These are phyloP conservation scores for Palythoa grandis DNA, from an alignment of 92 coral and sea anemone genomes.

Conservation along the genomic window DNA sequence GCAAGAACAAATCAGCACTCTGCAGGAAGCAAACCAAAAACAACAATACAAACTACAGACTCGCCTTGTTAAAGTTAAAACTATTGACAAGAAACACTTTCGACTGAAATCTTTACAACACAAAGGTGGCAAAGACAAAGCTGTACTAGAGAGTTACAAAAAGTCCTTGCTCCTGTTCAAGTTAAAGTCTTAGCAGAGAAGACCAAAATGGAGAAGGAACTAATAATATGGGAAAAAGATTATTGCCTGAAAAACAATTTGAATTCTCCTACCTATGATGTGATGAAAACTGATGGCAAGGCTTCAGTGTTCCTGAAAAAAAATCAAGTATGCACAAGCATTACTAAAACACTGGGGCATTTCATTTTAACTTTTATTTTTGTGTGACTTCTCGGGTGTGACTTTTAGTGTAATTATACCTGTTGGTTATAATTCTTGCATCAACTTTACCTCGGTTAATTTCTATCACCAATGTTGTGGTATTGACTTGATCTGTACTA, in stretches of 20 bases:
- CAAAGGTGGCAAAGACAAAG: conserved; percentile 3
- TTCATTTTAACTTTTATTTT: neutral
- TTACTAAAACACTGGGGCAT: conserved; percentile 10
- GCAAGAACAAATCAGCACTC: neutral
- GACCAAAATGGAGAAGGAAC: neutral
- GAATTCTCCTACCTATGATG: conserved; percentile 10
- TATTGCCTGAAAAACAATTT: neutral
- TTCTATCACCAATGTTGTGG: conserved; percentile 19
- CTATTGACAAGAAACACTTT: neutral
- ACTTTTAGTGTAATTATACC: conserved; percentile 4
- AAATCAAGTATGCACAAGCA: conserved; percentile 19
- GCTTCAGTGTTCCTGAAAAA: conserved; percentile 20
- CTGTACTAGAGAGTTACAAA: conserved; percentile 6
- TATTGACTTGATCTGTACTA: conserved; percentile 24
- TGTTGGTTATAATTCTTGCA: conserved; percentile 20
- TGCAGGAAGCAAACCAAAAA: neutral
- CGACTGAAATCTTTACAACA: neutral
- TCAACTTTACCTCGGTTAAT: neutral
- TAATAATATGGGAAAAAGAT: neutral
- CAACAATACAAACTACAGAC: neutral
- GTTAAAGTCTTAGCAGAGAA: neutral
- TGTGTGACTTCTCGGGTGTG: neutral
- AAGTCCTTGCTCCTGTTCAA: conserved; percentile 1
- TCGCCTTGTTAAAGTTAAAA: neutral
- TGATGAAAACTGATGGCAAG: neutral